Percentiles rank a stretch among this genome's conserved stretches.
These are phyloP conservation scores for Malthinus flaveolus DNA, from an alignment of 2,888 invertebrate species.

Conservation along the genomic window DNA sequence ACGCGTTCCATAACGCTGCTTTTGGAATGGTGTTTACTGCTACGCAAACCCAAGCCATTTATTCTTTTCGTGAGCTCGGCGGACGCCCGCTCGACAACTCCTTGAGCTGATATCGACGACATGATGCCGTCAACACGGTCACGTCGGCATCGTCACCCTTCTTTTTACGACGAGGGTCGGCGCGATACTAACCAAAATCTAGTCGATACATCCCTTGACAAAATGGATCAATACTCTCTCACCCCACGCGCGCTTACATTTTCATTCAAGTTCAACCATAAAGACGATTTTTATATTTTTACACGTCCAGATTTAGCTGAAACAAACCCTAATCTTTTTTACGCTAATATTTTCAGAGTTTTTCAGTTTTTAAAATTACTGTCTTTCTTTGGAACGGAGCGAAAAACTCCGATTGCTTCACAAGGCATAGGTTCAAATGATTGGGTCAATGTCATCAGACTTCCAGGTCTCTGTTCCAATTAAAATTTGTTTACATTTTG, in stretches of 20 bases:
- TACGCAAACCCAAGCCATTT: slow-evolving; percentile 67
- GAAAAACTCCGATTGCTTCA: too few species aligned
- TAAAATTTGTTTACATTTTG: too few species aligned
- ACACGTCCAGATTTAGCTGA: too few species aligned
- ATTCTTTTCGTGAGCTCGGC: slow-evolving; percentile 88
- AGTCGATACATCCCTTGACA: slow-evolving; percentile 32
- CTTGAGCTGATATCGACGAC: slow-evolving; percentile 86
- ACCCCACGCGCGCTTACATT: slow-evolving; percentile 28
- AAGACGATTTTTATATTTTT: too few species aligned
- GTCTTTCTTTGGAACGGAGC: too few species aligned
- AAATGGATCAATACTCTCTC: slow-evolving; percentile 31
- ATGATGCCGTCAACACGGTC: slow-evolving; percentile 50
- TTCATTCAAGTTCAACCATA: slow-evolving; percentile 31
- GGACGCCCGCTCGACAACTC: slow-evolving; percentile 89
- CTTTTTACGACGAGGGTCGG: slow-evolving; percentile 24
- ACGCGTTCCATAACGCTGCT: slow-evolving; percentile 85
- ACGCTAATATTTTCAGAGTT: too few species aligned
- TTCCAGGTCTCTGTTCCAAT: too few species aligned
- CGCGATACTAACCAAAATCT: slow-evolving; percentile 23
- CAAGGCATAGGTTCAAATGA: too few species aligned
- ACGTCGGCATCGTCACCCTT: slow-evolving; percentile 24
- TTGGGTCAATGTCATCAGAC: too few species aligned
- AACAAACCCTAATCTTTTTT: too few species aligned
- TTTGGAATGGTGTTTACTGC: slow-evolving; percentile 54
- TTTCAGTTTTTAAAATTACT: too few species aligned